These are phyloP conservation scores for Calephelis nemesis DNA, from an alignment of 1,140 invertebrate species.

Conservation along the genomic window DNA sequence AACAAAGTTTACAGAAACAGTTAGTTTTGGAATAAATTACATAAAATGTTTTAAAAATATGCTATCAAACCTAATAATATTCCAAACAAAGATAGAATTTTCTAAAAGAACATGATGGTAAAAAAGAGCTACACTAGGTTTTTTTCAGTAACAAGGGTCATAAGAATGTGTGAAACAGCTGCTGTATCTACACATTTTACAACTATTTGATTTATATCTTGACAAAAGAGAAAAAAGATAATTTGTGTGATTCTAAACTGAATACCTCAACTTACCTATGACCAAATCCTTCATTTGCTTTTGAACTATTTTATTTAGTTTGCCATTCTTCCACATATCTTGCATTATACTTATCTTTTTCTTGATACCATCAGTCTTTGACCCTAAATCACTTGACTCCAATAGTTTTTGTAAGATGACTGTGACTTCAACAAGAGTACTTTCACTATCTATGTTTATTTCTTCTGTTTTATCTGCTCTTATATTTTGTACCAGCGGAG, in stretches of 20 bases:
- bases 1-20: too few species aligned
- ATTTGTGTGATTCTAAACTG: neutral
- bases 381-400: constrained; percentile 60
- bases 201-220: too few species aligned
- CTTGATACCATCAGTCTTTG: constrained; percentile 71
- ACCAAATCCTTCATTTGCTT: constrained; percentile 66
- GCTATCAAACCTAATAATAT: too few species aligned
- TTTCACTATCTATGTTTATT: constrained; percentile 49
- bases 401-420: constrained; percentile 53
- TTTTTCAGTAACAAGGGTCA: too few species aligned
- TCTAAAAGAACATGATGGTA: too few species aligned
- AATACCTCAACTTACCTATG: constrained; percentile 54
- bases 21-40: too few species aligned
- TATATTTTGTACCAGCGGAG: constrained; percentile 32
- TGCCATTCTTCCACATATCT: constrained; percentile 76
- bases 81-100: too few species aligned
- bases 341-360: constrained; percentile 72
- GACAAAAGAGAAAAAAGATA: too few species aligned
- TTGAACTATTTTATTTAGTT: constrained; percentile 68
- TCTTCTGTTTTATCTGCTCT: constrained; percentile 27
- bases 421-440: constrained; percentile 54
- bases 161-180: too few species aligned
- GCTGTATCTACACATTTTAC: too few species aligned
- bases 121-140: too few species aligned
- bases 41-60: too few species aligned